These are phyloP conservation scores for Echinops telfairi DNA, from an alignment of 2,113 vertebrate species.

Conservation along the genomic window DNA sequence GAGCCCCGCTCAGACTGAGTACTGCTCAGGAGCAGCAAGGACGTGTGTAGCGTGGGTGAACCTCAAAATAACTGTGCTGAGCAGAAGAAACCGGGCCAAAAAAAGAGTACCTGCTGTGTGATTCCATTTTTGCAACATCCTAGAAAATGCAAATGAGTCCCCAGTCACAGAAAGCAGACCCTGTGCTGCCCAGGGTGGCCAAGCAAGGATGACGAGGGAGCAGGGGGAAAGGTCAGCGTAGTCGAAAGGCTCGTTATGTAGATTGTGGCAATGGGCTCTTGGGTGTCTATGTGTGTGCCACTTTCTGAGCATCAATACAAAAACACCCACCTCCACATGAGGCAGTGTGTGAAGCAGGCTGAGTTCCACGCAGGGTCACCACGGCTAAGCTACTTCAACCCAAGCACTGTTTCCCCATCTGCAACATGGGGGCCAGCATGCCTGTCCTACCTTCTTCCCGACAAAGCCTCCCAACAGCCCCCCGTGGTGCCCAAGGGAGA, in stretches of 20 bases:
- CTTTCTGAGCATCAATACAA: not conserved
- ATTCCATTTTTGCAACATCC: not conserved
- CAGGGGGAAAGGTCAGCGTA: not conserved
- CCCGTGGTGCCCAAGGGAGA: fast-evolving
- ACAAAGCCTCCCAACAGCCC: too few species aligned
- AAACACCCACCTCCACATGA: not conserved
- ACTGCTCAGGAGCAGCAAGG: not conserved
- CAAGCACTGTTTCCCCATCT: not conserved
- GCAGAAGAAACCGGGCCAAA: not conserved
- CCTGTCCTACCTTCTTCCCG: too few species aligned
- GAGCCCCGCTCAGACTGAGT: not conserved
- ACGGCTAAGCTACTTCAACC: not conserved
- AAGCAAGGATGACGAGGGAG: fast-evolving
- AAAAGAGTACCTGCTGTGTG: not conserved
- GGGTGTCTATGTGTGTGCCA: not conserved
- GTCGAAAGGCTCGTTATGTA: fast-evolving
- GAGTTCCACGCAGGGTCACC: not conserved
- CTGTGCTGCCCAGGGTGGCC: not conserved
- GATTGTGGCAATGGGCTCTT: not conserved
- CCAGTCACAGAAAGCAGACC: not conserved
- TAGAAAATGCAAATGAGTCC: not conserved
- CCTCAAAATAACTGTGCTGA: not conserved
- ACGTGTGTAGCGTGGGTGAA: fast-evolving
- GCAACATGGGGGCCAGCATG: not conserved
- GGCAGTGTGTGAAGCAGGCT: fast-evolving